Percentiles rank a stretch among this genome's conserved stretches.
These are phyloP conservation scores for Naso thynnoides DNA, from an alignment of 2,797 vertebrate genomes.

Conservation along the genomic window DNA sequence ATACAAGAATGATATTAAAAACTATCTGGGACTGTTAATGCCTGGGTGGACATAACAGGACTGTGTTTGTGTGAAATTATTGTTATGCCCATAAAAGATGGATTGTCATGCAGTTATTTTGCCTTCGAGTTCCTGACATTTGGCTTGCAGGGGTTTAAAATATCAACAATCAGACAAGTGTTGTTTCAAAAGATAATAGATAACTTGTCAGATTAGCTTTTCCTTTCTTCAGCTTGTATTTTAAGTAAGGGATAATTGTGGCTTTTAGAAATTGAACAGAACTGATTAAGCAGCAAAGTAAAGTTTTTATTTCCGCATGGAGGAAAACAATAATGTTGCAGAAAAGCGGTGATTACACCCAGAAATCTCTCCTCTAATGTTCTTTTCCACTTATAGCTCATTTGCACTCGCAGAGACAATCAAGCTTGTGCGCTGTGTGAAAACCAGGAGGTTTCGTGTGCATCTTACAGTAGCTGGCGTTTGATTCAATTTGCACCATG, in stretches of 20 bases:
- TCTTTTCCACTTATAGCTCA: background rate
- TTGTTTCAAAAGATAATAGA: background rate
- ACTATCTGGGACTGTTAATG: background rate
- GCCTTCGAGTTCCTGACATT: background rate
- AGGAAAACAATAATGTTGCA: background rate
- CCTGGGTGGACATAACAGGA: background rate
- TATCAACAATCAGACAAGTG: background rate
- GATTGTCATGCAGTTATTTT: background rate
- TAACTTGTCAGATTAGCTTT: background rate
- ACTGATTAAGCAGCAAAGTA: background rate
- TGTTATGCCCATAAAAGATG: too few relatives aligned
- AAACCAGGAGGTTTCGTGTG: slow-evolving; percentile 35
- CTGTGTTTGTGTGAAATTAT: background rate
- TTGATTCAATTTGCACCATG: slow-evolving; percentile 69
- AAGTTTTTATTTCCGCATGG: background rate
- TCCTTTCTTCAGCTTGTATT: background rate
- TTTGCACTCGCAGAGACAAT: slow-evolving; percentile 25
- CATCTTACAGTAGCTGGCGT: slow-evolving; percentile 52
- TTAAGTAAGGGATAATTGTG: background rate
- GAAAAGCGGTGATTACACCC: slow-evolving; percentile 8
- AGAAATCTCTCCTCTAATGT: background rate
- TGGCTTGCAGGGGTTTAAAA: background rate
- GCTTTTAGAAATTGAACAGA: background rate
- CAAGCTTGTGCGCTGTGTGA: slow-evolving; percentile 14
- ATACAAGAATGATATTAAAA: background rate